Evolutionary conservation across 1,140 invertebrate species (phyloP).

Genomic region (Anadara kagoshimensis): DNA sequence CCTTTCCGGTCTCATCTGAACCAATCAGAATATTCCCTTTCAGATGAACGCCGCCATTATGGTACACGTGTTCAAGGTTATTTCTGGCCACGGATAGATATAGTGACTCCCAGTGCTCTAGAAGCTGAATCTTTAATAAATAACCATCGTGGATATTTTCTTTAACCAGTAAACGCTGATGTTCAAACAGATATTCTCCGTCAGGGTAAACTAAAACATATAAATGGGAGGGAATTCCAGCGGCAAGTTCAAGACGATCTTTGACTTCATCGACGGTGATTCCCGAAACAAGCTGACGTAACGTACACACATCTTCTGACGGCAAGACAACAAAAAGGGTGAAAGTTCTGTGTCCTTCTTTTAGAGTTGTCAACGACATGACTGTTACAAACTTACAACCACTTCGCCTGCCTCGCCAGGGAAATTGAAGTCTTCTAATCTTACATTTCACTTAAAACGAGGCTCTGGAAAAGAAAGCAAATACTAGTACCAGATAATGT

Average conservation of each 20-base stretch:
- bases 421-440: too few relatives aligned
- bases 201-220: constrained; percentile 52
- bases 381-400: too few relatives aligned
- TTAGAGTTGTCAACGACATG: too few relatives aligned
- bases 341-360: constrained; percentile 22
- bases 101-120: constrained; percentile 41
- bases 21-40: constrained; percentile 44
- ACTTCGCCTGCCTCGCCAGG: too few relatives aligned
- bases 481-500: too few relatives aligned
- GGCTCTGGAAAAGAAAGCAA: too few relatives aligned
- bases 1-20: constrained; percentile 37
- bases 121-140: constrained; percentile 35
- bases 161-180: constrained; percentile 47
- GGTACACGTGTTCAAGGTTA: constrained; percentile 52
- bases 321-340: constrained; percentile 61
- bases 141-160: constrained; percentile 52
- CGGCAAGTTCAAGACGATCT: constrained; percentile 51
- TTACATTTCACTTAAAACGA: too few relatives aligned
- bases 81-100: constrained; percentile 36
- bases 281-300: constrained; percentile 53
- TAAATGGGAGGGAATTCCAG: constrained; percentile 57
- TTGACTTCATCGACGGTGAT: constrained; percentile 49
- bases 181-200: constrained; percentile 47
- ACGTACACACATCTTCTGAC: constrained; percentile 53
- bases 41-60: constrained; percentile 49